These are phyloP conservation scores for Apteryx mantelli DNA, from an alignment of 2,113 vertebrate genomes.

Conservation along the genomic window DNA sequence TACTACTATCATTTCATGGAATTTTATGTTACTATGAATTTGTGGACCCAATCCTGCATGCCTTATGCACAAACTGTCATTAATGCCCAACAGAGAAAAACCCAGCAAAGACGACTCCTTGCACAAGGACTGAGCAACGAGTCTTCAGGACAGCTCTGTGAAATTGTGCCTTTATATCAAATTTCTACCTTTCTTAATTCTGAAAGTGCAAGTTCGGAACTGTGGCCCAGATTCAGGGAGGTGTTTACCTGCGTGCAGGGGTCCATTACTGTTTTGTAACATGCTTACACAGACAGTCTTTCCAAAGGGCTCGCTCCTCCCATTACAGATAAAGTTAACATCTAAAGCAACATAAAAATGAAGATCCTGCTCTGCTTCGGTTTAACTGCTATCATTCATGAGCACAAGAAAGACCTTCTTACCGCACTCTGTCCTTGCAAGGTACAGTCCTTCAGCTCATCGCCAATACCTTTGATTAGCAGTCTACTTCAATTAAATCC, in stretches of 20 bases:
- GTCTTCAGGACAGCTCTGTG: background rate
- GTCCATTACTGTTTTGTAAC: background rate
- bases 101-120: background rate
- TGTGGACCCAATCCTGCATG: background rate
- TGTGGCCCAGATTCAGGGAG: background rate
- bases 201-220: rapidly evolving
- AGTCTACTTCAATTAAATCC: background rate
- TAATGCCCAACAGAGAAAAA: background rate
- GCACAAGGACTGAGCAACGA: background rate
- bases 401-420: conserved; percentile 21
- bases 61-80: background rate
- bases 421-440: background rate
- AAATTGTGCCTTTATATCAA: background rate
- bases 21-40: background rate
- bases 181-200: background rate
- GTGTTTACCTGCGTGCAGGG: background rate
- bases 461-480: background rate
- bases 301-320: background rate
- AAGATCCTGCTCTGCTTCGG: conserved; percentile 34
- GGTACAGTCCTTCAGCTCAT: background rate
- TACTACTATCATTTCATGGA: background rate
- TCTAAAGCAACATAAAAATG: conserved; percentile 45
- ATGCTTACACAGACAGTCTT: background rate
- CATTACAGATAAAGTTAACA: background rate
- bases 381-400: conserved; percentile 23